phyloP scores from a whole-genome alignment of 2,888 invertebrate genomes.

The Junonia oenone region DNA sequence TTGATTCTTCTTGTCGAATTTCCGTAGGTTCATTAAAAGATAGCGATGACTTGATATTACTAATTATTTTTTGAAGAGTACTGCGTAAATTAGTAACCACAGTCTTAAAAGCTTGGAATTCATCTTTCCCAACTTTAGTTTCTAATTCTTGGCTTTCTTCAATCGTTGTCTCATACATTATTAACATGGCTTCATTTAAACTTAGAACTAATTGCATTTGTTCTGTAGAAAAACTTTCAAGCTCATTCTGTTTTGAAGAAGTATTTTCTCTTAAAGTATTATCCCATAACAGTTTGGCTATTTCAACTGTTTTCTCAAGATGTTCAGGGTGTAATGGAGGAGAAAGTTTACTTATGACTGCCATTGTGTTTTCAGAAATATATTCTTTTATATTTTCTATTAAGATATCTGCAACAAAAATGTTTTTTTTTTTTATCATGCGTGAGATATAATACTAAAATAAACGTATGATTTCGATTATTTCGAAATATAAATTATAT shows the following conservation, averaged over 20 bases:
- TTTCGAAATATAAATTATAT: too few species aligned
- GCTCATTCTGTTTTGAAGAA: slow-evolving; percentile 5
- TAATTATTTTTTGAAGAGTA: slow-evolving; percentile 7
- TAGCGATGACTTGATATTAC: neutral
- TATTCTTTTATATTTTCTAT: slow-evolving; percentile 32
- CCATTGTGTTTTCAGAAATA: slow-evolving; percentile 38
- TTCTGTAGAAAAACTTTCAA: neutral
- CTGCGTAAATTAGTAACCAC: slow-evolving; percentile 5
- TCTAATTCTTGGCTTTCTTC: slow-evolving; percentile 1
- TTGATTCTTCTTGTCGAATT: neutral
- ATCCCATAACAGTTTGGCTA: slow-evolving; percentile 43
- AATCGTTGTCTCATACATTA: slow-evolving; percentile 7
- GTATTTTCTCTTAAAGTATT: slow-evolving; percentile 23
- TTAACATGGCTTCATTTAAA: slow-evolving; percentile 8
- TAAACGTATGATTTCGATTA: neutral
- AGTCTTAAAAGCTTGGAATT: slow-evolving; percentile 4
- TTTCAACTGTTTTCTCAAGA: slow-evolving; percentile 36
- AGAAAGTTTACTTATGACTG: slow-evolving; percentile 37
- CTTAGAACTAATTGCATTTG: slow-evolving; percentile 10
- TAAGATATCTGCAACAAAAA: slow-evolving; percentile 4
- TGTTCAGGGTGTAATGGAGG: slow-evolving; percentile 32
- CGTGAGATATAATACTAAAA: neutral
- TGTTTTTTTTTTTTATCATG: neutral
- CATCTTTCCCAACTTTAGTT: neutral
- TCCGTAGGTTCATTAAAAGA: neutral